These are phyloP conservation scores for Zoanthus sociatus DNA, from an alignment of 92 coral and sea anemone species.

Conservation along the genomic window DNA sequence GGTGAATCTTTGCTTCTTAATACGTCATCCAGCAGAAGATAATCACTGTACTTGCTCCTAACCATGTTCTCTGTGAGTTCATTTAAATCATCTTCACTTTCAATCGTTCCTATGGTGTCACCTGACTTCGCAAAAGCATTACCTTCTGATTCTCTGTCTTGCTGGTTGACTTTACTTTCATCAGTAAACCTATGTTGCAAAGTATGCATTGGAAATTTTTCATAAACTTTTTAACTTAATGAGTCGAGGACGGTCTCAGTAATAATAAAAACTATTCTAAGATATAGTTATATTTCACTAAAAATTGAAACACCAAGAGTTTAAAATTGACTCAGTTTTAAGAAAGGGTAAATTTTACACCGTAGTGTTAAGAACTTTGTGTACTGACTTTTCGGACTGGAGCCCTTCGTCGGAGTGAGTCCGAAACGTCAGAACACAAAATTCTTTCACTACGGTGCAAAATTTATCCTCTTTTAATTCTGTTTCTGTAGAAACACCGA, in stretches of 20 bases:
- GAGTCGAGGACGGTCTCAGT: background rate
- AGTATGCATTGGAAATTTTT: constrained; percentile 3
- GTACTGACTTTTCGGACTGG: too few species aligned
- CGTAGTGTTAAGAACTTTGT: too few species aligned
- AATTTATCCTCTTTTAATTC: too few species aligned
- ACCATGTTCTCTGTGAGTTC: constrained; percentile 59
- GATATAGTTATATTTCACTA: too few species aligned
- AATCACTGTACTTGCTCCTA: constrained; percentile 64
- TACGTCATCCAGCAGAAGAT: constrained; percentile 51
- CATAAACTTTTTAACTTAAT: background rate
- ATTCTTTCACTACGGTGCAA: too few species aligned
- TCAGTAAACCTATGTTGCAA: background rate
- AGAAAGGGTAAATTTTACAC: too few species aligned
- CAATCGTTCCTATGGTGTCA: constrained; percentile 74
- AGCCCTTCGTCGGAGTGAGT: too few species aligned
- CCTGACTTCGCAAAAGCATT: constrained; percentile 37
- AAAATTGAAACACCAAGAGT: too few species aligned
- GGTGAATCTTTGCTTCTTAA: constrained; percentile 64
- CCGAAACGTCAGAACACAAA: too few species aligned
- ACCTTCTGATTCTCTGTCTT: constrained; percentile 37
- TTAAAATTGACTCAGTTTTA: too few species aligned
- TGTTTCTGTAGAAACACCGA: too few species aligned
- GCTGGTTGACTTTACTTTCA: constrained; percentile 3
- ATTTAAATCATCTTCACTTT: constrained; percentile 75
- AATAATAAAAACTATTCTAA: too few species aligned